Evolutionary conservation across 2,888 invertebrate genomes (phyloP), one percentile per base, ranked within the genome.

Genomic region (Drosophila anomelani): DNA sequence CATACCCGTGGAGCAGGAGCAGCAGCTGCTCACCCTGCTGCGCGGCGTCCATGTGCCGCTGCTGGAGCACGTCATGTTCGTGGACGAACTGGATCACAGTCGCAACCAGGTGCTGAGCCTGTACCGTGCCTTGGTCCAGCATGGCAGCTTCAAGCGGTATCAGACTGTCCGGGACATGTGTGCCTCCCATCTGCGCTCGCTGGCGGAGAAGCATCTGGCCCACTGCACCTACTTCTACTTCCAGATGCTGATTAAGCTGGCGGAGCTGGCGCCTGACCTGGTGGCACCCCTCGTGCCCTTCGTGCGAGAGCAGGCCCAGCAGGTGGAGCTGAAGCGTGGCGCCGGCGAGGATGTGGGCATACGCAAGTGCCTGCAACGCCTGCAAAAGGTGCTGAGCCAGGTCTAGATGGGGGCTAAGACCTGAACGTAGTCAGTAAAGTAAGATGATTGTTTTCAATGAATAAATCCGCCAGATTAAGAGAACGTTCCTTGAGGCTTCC

Each of bases 1-100:
- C 1, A 36, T 70, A 9, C 32, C 49, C 8, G 61, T 60, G 29
- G 66, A 62, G 7, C 67, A 66, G 34, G 80, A 76, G 38, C 12
- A 47, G 3, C 80, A 92, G 20, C 63, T 91, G 20, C 67, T 88
- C 13, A 81, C 81, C 4, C 69, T 93, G 2, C 56, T 93, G 32
- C 88, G 89, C 61, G 91, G 89, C 9, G 85, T 85, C 6, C 81
- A 89, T 20, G 63, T 90, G 13, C 79, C 88, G 3, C 80, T 91
- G 39, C 72, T 93, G n/a, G 93, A 93, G 68, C 92, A 92, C 68
- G 77, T 91, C 0, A 92, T 93, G 92, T 91, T 93, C 85, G 90
- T 92, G 1, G 92, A 92, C 61, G 92, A 92, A 55, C 79, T 91
- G 58, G 90, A 90, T 32, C 88, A 92, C 2, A 92, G 92, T 77